Conservation (phyloP, 2,113 vertebrate genomes). For the Terrapene triunguis region DNA sequence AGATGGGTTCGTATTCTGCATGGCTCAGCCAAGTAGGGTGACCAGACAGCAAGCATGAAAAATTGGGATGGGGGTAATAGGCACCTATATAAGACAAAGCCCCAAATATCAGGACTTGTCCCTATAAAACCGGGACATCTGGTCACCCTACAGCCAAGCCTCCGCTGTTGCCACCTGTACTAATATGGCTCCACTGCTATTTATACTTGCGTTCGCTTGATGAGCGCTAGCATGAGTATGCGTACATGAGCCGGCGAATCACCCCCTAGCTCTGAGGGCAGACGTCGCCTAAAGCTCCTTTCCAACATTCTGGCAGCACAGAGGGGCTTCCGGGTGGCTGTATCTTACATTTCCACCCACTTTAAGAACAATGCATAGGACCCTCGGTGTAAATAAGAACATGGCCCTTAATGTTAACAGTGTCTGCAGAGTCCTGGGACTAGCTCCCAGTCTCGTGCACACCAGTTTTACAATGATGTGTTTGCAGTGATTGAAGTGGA, state of each 20-base stretch:
- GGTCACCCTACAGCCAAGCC: background rate
- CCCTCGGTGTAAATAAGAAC: accelerated
- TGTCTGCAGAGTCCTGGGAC: background rate
- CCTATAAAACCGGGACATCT: too few species aligned
- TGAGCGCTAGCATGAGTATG: background rate
- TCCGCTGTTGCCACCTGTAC: background rate
- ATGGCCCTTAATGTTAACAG: background rate
- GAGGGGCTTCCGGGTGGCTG: background rate
- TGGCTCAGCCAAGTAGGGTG: background rate
- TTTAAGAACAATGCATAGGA: background rate
- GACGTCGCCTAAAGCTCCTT: background rate
- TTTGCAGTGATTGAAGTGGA: background rate
- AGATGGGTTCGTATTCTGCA: background rate
- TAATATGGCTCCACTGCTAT: background rate
- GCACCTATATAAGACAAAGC: too few species aligned
- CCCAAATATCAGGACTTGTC: too few species aligned
- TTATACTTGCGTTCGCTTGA: background rate
- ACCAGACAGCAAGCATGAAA: too few species aligned
- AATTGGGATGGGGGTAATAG: too few species aligned
- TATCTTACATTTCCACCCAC: background rate
- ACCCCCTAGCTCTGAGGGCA: background rate
- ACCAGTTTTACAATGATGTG: background rate
- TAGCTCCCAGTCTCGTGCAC: background rate
- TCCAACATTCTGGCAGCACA: background rate
- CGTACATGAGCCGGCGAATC: background rate